phyloP scores from a whole-genome alignment of 2,797 vertebrate genomes.

The Neosilurus hyrtlii region DNA sequence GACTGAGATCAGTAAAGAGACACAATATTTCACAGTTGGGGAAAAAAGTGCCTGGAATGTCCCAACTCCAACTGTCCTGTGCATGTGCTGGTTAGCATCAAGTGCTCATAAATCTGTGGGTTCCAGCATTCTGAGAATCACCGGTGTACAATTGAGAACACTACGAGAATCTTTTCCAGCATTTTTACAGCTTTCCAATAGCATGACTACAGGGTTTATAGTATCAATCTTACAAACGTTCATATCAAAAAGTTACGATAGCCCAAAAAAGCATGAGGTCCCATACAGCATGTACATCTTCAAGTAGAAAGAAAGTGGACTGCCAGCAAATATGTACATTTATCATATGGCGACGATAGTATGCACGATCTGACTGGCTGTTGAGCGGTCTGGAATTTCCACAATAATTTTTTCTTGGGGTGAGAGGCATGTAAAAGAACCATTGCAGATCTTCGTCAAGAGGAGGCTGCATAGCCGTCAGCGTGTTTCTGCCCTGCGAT shows the following conservation, averaged over 20 bases:
- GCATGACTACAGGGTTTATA: neutral
- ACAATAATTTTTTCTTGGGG: no score
- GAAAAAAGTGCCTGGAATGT: neutral
- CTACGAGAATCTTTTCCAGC: neutral
- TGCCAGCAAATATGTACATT: neutral
- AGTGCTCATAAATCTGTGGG: neutral
- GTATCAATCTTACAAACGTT: neutral
- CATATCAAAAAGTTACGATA: neutral
- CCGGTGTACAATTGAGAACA: neutral
- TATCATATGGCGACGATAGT: no score
- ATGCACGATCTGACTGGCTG: no score
- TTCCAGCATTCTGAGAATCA: neutral
- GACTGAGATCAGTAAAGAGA: neutral
- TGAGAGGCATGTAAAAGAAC: no score
- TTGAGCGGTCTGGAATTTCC: no score
- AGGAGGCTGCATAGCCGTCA: no score
- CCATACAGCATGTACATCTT: neutral
- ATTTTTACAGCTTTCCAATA: neutral
- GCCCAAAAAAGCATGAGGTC: neutral
- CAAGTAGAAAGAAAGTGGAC: neutral
- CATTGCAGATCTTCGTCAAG: no score
- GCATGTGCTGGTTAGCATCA: neutral
- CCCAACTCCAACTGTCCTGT: neutral
- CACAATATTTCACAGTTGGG: constrained; percentile 1
- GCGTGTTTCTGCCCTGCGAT: no score